Conservation (phyloP, 1,140 invertebrate genomes). For the Ceratitis capitata region DNA sequence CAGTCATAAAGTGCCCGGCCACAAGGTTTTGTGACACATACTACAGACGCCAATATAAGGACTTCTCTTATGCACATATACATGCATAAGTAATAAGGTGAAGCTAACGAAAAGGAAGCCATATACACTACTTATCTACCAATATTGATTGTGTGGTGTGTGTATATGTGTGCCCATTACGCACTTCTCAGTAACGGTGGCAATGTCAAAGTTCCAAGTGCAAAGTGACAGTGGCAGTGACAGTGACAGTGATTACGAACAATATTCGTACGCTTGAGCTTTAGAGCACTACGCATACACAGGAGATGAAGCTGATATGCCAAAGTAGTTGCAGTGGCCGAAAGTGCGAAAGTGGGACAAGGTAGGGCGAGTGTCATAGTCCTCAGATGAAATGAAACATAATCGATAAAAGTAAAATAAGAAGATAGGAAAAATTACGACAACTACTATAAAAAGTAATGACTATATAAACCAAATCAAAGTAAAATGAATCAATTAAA, state of each 20-base stretch:
- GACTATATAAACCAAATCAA: neutral
- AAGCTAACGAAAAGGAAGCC: neutral
- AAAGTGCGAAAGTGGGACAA: neutral
- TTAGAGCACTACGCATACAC: neutral
- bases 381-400: neutral
- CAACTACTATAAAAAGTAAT: too few species aligned
- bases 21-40: neutral
- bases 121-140: neutral
- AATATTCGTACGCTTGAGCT: slow-evolving; percentile 12
- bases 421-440: neutral
- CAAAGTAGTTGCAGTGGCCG: too few species aligned
- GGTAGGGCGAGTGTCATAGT: neutral
- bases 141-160: neutral
- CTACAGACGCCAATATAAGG: neutral
- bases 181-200: neutral
- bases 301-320: neutral
- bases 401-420: neutral
- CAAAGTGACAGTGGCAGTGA: slow-evolving; percentile 32
- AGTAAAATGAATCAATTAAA: neutral
- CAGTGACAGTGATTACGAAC: slow-evolving; percentile 19
- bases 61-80: neutral
- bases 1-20: neutral
- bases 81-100: neutral
- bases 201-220: slow-evolving; percentile 33
- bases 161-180: neutral